These are phyloP conservation scores for Ranitomeya imitator DNA, from an alignment of 2,113 vertebrate genomes.

Conservation along the genomic window DNA sequence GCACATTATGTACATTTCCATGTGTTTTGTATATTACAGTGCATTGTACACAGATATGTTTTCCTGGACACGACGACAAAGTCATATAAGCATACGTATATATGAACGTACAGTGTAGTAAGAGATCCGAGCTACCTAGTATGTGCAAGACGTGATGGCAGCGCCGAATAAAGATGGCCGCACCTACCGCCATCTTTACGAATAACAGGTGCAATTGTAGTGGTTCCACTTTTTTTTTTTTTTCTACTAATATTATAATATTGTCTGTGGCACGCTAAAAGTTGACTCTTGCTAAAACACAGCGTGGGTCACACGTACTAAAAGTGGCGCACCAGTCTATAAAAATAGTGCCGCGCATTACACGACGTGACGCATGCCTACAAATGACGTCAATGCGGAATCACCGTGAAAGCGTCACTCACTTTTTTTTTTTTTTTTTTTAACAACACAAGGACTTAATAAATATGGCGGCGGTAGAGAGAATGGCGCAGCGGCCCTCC, in stretches of 20 bases:
- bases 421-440: too few species aligned
- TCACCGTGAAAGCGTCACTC: too few species aligned
- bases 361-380: too few species aligned
- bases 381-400: too few species aligned
- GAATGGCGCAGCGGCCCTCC: too few species aligned
- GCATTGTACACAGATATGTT: not conserved
- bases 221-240: not conserved
- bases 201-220: not conserved
- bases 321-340: not conserved
- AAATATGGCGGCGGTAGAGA: too few species aligned
- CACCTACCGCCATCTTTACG: not conserved
- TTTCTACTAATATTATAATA: not conserved
- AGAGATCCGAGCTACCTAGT: not conserved
- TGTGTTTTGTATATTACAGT: slow-evolving; percentile 10
- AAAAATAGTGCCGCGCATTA: too few species aligned
- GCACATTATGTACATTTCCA: slow-evolving; percentile 9
- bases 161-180: not conserved
- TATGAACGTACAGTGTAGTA: not conserved
- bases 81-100: not conserved
- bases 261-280: not conserved
- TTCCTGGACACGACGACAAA: not conserved
- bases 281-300: not conserved
- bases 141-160: not conserved
- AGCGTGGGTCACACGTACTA: not conserved
- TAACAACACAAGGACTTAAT: too few species aligned